Conservation (phyloP, 2,888 invertebrate genomes). For the Apodemia duryi region DNA sequence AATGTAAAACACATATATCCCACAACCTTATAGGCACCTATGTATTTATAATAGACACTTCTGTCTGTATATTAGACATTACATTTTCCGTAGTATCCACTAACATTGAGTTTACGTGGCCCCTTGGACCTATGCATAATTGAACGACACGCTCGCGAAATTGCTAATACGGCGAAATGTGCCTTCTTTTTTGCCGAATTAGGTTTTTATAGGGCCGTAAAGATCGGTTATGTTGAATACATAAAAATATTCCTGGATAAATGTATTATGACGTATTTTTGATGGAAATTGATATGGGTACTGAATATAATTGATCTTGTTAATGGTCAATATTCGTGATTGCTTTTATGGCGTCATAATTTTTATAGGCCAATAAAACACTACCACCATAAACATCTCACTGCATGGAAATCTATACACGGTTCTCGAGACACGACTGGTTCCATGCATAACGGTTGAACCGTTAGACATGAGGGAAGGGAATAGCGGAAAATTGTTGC, state of each 20-base stretch:
- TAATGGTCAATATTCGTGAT: neutral
- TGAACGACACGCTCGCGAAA: slow-evolving; percentile 16
- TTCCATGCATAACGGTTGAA: too few species aligned
- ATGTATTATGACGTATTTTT: neutral
- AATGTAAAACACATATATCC: too few species aligned
- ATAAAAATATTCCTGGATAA: slow-evolving; percentile 3
- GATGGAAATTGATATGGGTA: neutral
- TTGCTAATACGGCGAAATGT: slow-evolving; percentile 17
- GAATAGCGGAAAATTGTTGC: too few species aligned
- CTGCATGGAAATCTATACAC: too few species aligned
- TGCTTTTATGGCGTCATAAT: neutral
- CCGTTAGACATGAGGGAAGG: too few species aligned
- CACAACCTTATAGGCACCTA: too few species aligned
- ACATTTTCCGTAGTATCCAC: slow-evolving; percentile 7
- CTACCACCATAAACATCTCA: too few species aligned
- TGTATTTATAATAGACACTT: neutral
- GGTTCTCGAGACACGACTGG: too few species aligned
- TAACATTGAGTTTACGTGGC: slow-evolving; percentile 2
- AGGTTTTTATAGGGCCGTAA: slow-evolving; percentile 20
- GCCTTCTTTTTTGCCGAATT: slow-evolving; percentile 16
- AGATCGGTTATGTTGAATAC: slow-evolving; percentile 18
- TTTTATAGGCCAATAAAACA: neutral
- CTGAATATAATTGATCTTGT: neutral
- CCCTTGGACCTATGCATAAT: slow-evolving; percentile 18
- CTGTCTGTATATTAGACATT: neutral